Evolutionary conservation across 1,140 invertebrate species (phyloP).

Genomic region (Cydia fagiglandana): DNA sequence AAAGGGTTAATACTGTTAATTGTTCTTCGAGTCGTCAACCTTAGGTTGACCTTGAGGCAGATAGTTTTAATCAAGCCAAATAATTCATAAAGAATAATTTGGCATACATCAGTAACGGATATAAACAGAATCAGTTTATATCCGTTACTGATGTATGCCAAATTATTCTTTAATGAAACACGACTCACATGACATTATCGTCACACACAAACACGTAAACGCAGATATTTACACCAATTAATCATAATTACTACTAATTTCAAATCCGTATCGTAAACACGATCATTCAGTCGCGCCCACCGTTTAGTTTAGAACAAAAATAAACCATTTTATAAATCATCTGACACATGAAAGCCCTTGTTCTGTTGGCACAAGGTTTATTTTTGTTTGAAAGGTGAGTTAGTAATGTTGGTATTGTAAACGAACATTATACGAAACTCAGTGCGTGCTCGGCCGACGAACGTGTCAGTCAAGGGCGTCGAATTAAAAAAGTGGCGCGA

Average conservation of each 20-base stretch:
- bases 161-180: neutral
- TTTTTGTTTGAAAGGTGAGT: neutral
- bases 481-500: slow-evolving; percentile 15
- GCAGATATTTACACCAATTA: neutral
- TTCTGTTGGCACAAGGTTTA: neutral
- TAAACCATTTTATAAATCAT: slow-evolving; percentile 51
- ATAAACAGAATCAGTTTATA: neutral
- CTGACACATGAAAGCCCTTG: neutral
- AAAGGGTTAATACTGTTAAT: too few species aligned
- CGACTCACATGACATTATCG: neutral
- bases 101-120: too few species aligned
- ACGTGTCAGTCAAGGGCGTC: neutral
- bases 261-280: slow-evolving; percentile 12
- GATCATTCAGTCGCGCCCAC: slow-evolving; percentile 49
- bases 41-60: neutral
- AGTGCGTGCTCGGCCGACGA: neutral
- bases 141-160: neutral
- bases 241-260: slow-evolving; percentile 26
- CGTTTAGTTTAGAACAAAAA: slow-evolving; percentile 47
- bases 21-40: too few species aligned
- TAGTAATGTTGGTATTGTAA: neutral
- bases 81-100: too few species aligned
- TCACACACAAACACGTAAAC: neutral
- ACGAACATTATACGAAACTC: neutral
- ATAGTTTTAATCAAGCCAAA: neutral